Percentiles rank a stretch among this genome's conserved stretches.
These are phyloP conservation scores for Cyprinodon tularosa DNA, from an alignment of 2,113 vertebrate genomes.

Conservation along the genomic window DNA sequence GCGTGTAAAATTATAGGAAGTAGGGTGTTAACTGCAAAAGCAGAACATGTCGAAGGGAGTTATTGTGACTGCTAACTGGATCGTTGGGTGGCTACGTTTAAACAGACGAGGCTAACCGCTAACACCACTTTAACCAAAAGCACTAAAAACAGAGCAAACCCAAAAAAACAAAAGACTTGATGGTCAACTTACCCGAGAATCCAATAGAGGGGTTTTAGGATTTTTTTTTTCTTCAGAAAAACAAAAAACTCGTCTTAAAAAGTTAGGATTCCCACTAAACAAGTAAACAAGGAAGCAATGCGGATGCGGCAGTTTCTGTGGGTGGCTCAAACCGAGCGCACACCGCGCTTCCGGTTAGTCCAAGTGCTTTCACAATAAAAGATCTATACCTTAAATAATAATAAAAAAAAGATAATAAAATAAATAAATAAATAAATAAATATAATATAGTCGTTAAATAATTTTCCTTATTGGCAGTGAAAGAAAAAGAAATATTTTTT, in stretches of 20 bases:
- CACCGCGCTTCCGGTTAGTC: slow-evolving; percentile 15
- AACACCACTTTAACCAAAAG: background rate
- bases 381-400: background rate
- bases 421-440: too few relatives aligned
- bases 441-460: too few relatives aligned
- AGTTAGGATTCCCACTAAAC: slow-evolving; percentile 35
- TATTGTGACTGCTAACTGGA: background rate
- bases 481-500: too few relatives aligned
- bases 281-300: slow-evolving; percentile 67
- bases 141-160: background rate
- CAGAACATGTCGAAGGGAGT: background rate
- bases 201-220: background rate
- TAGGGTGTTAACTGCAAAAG: background rate
- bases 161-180: slow-evolving; percentile 2
- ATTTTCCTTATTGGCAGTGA: too few relatives aligned
- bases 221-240: background rate
- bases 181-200: slow-evolving; percentile 27
- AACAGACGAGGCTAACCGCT: slow-evolving; percentile 25
- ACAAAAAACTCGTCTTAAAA: background rate
- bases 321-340: background rate
- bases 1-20: background rate
- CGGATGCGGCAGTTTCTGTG: slow-evolving; percentile 56
- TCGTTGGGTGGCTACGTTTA: slow-evolving; percentile 13
- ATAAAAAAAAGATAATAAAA: background rate
- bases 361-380: slow-evolving; percentile 47